Base-by-base conservation (phyloP, 2,797 vertebrate genomes). In the Fundulus diaphanus region DNA sequence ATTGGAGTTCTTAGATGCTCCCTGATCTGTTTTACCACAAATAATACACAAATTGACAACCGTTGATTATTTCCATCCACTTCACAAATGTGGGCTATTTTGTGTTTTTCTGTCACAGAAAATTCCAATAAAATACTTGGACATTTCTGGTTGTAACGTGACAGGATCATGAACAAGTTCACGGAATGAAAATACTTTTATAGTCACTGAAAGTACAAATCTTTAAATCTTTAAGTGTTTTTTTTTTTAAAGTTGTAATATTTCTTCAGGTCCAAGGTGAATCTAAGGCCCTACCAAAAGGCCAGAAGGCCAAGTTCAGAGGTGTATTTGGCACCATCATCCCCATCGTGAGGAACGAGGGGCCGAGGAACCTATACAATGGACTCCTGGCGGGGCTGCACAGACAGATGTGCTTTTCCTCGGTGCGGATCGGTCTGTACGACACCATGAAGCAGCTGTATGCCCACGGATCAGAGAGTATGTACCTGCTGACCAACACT, bases 381-480 rank as follows among this genome's bases (percentile, higher is more conserved):
- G 95, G 95, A 1, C 85, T 96, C 77, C 93, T 95, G 81, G 95
- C 96, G 0, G 96, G 96, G 16, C 94, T 96, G 33, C 96, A 96
- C 44, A 88, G 96, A 31, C 96, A 96, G 87, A 96, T 96, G 94
- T 92, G 93, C 79, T 96, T 96, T 0, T 93, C 96, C 20, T 96
- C 96, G 0, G 92, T 96, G 75, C 95, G 96, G 7, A 95, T 96
- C 6, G 96, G 96, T 29, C 92, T 96, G 22, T 96, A 96, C 12
- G 96, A 96, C 93, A 92, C 90, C 52, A 93, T 95, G 89, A 96
- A 96, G 86, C 92, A 96, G 86, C 79, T 96, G 78, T 96, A 96
- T 92, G 86, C 83, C 68, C 72, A 82, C 12, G 94, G 92, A 52
- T 92, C 95, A 37, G 95, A 96, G 29, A 87, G 94, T 94, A 90